Conservation (phyloP, 2,113 vertebrate genomes). For the Malurus melanocephalus region DNA sequence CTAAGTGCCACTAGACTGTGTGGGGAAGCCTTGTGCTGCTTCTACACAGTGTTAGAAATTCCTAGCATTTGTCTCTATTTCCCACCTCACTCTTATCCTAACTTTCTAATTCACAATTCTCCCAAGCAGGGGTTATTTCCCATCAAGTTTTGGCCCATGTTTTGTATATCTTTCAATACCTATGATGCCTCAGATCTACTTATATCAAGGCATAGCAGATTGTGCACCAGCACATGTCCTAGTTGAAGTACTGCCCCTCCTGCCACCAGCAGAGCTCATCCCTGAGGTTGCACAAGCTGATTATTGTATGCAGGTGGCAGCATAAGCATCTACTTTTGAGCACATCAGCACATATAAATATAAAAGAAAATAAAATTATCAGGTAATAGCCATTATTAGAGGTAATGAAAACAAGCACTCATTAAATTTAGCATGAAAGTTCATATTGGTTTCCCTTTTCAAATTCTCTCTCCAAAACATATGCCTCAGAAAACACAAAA, state of each 20-base stretch:
- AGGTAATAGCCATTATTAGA: background rate
- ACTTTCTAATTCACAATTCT: background rate
- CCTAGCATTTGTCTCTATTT: background rate
- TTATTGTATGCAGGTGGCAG: constrained; percentile 53
- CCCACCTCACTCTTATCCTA: background rate
- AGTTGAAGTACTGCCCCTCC: background rate
- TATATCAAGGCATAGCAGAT: background rate
- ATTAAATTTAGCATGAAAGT: background rate
- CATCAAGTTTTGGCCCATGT: background rate
- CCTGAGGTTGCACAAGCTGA: constrained; percentile 31
- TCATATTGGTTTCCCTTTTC: background rate
- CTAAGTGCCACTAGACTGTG: background rate
- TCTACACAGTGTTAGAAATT: background rate
- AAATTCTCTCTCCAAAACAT: background rate
- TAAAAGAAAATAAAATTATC: background rate
- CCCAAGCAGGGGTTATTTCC: background rate
- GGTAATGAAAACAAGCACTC: background rate
- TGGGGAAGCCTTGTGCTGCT: background rate
- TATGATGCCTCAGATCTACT: background rate
- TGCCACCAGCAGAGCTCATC: background rate
- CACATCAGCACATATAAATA: background rate
- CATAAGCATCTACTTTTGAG: constrained; percentile 46
- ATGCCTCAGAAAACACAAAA: background rate
- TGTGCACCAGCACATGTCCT: background rate
- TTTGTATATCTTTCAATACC: background rate